A percentile compares a stretch with the other conserved stretches of the same genome.
Conservation (phyloP, 1,140 invertebrate genomes). For the Mactra quadrangularis region DNA sequence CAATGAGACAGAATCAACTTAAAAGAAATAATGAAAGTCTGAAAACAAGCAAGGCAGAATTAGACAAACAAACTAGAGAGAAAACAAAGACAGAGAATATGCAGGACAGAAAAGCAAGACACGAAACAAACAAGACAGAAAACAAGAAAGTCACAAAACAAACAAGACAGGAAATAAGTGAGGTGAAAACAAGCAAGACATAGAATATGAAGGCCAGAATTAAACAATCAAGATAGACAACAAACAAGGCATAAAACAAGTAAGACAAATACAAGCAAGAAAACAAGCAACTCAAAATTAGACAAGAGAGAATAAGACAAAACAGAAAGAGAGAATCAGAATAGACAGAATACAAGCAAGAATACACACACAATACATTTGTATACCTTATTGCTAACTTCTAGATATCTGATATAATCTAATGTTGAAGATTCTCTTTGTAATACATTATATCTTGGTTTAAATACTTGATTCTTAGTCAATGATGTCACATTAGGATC, state of each 20-base stretch:
- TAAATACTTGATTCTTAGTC: constrained; percentile 42
- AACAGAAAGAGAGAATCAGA: not conserved
- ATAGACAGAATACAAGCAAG: not conserved
- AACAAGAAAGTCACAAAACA: not conserved
- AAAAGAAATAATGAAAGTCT: not conserved
- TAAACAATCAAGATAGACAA: not conserved
- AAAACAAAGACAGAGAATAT: not conserved
- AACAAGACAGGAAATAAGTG: not conserved
- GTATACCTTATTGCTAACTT: constrained; percentile 54
- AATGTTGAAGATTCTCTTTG: constrained; percentile 17
- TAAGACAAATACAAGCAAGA: not conserved
- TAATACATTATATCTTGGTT: constrained; percentile 9
- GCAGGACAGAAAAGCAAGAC: not conserved
- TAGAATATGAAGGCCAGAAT: not conserved
- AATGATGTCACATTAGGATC: not conserved
- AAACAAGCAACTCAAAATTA: not conserved
- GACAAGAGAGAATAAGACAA: not conserved
- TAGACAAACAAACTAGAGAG: not conserved
- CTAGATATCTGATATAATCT: constrained; percentile 43
- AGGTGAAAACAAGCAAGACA: not conserved
- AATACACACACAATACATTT: too few species aligned
- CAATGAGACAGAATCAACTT: not conserved
- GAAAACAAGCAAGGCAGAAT: not conserved
- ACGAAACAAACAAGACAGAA: not conserved
- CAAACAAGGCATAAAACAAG: not conserved